These are phyloP conservation scores for Apogon talboti DNA, from an alignment of 2,797 vertebrate species.

Conservation along the genomic window DNA sequence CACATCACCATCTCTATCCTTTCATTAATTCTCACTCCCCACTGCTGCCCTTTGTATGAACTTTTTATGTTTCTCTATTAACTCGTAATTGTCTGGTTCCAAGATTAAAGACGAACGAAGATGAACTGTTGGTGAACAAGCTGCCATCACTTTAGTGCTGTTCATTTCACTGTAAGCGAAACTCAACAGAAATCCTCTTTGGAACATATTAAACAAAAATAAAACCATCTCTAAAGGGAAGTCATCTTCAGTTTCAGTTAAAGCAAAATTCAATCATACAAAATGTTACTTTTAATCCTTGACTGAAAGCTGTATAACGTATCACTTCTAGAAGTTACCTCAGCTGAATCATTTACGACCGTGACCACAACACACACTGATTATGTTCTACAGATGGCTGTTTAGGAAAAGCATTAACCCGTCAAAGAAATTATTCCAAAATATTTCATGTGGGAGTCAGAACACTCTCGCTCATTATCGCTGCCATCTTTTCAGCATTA, in stretches of 20 bases:
- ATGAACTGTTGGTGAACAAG: neutral
- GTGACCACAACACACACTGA: conserved; percentile 14
- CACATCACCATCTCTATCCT: neutral
- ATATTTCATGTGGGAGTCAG: conserved; percentile 21
- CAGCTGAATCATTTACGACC: conserved; percentile 5
- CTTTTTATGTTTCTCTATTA: too few relatives aligned
- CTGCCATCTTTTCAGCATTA: conserved; percentile 33
- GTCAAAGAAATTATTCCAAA: conserved; percentile 41
- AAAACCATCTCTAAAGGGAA: too few relatives aligned
- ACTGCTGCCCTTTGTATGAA: too few relatives aligned
- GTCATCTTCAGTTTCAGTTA: too few relatives aligned
- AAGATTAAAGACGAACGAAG: neutral
- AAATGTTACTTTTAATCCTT: neutral
- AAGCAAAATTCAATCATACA: too few relatives aligned
- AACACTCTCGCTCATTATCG: conserved; percentile 27
- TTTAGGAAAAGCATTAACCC: conserved; percentile 41
- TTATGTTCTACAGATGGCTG: conserved; percentile 9
- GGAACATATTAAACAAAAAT: too few relatives aligned
- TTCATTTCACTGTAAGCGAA: neutral
- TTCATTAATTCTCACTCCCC: neutral
- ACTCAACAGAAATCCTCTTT: neutral
- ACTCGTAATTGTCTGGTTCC: neutral
- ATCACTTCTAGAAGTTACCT: conserved; percentile 2
- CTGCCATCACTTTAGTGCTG: neutral
- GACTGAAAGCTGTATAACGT: neutral